Conservation (phyloP, 2,888 invertebrate genomes). For the Athalia cordata region DNA sequence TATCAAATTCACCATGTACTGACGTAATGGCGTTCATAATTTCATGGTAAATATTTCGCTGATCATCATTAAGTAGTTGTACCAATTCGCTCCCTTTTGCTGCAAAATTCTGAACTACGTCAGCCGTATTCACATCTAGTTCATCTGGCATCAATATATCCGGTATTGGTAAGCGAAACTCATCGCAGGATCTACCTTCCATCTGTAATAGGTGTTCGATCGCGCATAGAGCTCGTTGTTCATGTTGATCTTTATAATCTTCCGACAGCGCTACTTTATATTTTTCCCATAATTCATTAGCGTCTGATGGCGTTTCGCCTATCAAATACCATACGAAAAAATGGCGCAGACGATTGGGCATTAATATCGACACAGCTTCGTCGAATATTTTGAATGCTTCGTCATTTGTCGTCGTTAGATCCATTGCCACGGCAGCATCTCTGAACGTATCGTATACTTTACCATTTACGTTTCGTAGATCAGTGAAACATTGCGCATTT, state of each 20-base stretch:
- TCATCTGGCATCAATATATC: neutral
- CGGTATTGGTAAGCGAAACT: neutral
- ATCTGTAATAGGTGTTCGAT: neutral
- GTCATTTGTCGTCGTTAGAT: constrained; percentile 58
- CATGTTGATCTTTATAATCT: neutral
- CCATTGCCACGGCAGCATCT: constrained; percentile 51
- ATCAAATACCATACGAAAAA: constrained; percentile 48
- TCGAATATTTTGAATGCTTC: constrained; percentile 54
- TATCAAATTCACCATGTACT: constrained; percentile 9
- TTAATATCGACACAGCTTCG: constrained; percentile 54
- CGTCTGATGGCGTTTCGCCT: constrained; percentile 18
- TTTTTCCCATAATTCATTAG: neutral
- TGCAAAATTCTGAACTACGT: neutral
- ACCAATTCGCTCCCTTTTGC: neutral
- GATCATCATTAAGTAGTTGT: constrained; percentile 49
- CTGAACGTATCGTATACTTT: constrained; percentile 49
- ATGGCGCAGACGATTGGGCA: constrained; percentile 55
- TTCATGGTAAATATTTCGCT: constrained; percentile 51
- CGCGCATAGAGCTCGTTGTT: constrained; percentile 9
- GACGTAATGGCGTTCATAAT: constrained; percentile 41
- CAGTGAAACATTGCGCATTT: constrained; percentile 49
- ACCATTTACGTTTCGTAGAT: constrained; percentile 52
- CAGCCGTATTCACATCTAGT: neutral
- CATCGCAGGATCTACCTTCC: neutral
- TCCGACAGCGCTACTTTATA: constrained; percentile 2